phyloP scores from a whole-genome alignment of 1,140 invertebrate genomes.

The Eriocheir sinensis region DNA sequence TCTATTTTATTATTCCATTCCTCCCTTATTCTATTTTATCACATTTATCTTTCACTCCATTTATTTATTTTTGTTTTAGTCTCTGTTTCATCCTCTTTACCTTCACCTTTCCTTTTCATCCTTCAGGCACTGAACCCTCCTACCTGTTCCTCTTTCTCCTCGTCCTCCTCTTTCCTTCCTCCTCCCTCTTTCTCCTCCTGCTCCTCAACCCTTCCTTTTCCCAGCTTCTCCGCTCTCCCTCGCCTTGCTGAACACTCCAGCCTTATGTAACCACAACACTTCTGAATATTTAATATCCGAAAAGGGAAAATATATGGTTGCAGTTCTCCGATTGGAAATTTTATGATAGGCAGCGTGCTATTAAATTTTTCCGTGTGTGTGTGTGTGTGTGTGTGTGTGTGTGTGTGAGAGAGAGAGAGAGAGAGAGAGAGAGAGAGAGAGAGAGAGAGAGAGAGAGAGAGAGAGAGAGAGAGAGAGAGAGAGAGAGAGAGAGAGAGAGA shows the following conservation, averaged over 20 bases:
- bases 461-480: not conserved
- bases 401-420: too few species aligned
- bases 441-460: not conserved
- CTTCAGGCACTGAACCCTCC: not conserved
- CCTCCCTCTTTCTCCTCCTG: not conserved
- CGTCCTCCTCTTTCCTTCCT: not conserved
- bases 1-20: too few species aligned
- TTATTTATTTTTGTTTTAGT: not conserved
- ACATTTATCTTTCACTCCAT: not conserved
- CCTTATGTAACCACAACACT: not conserved
- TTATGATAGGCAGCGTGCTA: not conserved
- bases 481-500: too few species aligned
- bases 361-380: slow-evolving; percentile 11
- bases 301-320: not conserved
- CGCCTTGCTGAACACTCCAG: slow-evolving; percentile 11
- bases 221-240: not conserved
- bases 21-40: not conserved
- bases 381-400: not conserved
- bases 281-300: not conserved
- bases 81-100: too few species aligned
- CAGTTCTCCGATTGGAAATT: not conserved
- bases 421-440: too few species aligned
- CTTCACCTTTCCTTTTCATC: not conserved
- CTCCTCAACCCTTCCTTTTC: not conserved
- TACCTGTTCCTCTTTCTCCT: not conserved